Base-by-base conservation (phyloP, 2,888 invertebrate genomes). In the Silvanus unidentatus region DNA sequence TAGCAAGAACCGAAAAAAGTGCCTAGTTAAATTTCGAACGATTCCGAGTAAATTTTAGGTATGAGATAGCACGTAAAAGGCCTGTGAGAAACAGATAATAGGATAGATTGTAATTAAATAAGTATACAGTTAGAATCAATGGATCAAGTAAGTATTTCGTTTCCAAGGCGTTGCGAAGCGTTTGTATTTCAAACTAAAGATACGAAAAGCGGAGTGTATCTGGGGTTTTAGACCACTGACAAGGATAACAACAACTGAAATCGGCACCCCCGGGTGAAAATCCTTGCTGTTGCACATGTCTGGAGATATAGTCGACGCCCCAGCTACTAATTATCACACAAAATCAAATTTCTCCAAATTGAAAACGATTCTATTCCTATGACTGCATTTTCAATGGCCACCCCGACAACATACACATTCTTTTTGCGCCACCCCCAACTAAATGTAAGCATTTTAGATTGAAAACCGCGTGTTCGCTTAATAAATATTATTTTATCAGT, bases 191-290 rank as follows among this genome's bases (percentile, higher is more conserved):
- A 8, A 22, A 3, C 3, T 8, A 32, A 32, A 4, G n/a, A 32
- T n/a, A n/a, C 13, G 37, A 16, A 4, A 37, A 4, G 37, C 9
- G 9, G 37, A 37, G 37, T 9, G 15, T 37, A 11, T n/a, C n/a
- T 37, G 16, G 37, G 35, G 9, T 9, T 16, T 12, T 37, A 12
- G 37, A 15, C 37, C 37, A 16, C 37, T 16, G 37, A 37, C 37
- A 37, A 37, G 37, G 37, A 37, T 37, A 37, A 37, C 37, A 37
- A 37, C 37, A 11, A 37, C n/a, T 5, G n/a, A 37, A 37, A 37
- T 37, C 14, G 37, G 16, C 37, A 16, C 37, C 37, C 37, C 12
- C 16, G n/a, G 14, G 16, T 16, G 37, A 37, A 37, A 37, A 37
- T 37, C 37, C 16, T 37, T 37, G 37, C 14, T 37, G 37, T 37